Evolutionary conservation across 2,113 vertebrate species (phyloP), one percentile per base, ranked within the genome.

Genomic region (Larimichthys polyactis): DNA sequence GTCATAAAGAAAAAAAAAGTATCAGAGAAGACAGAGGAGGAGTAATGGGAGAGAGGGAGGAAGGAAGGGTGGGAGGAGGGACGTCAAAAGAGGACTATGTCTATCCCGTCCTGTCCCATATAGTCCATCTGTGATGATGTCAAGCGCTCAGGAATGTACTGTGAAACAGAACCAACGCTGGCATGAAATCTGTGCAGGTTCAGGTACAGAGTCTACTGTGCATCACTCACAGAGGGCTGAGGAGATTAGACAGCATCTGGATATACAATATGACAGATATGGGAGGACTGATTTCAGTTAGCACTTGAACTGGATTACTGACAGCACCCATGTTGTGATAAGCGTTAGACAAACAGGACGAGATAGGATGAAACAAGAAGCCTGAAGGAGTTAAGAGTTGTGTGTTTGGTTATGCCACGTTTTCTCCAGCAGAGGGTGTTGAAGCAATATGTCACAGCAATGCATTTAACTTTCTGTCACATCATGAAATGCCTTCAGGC

Each of bases 391-490:
- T 60, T 43, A 0, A 32, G 32, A 27, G 43, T 7, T 17, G 40
- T n/a, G 29, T 40, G 1, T 59, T 55, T 36, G 17, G 79, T 57
- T 46, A 8, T 89, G 22, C 16, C 32, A 17, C 11, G 0, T 60
- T 83, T 68, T 9, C 63, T 81, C 91, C 91, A 94, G 86, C 86
- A 94, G 93, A 90, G 81, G 87, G 83, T 10, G 84, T 19, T 57
- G 51, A 81, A 86, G 67, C 63, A 16, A 32, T 17, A 16, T 15
- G 14, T 68, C 64, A 12, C 54, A 48, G 19, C 15, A 67, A n/a
- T 15, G 20, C 15, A 27, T 58, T 67, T 44, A 44, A 4, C 55
- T 49, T 43, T 15, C 15, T 29, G 17, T 15, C 3, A 46, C n/a
- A 70, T 54, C 2, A 67, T 40, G 9, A n/a, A 0, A 49, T 44